Percentiles rank a stretch among this genome's conserved stretches.
Conservation (phyloP, 92 coral and sea anemone species). For the Epizoanthus rinbou region DNA sequence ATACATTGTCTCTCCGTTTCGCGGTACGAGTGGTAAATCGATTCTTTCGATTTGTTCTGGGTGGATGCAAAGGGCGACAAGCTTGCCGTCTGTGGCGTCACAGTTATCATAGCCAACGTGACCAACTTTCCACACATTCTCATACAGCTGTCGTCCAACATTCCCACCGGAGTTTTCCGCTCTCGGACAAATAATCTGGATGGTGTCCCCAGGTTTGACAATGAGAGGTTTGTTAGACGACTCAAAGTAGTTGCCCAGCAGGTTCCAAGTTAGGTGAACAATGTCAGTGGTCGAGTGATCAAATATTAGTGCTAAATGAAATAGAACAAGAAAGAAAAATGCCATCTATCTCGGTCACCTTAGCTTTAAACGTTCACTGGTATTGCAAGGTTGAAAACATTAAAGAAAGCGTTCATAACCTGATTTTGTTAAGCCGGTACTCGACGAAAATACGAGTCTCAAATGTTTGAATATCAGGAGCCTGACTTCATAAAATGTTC, state of each 20-base stretch:
- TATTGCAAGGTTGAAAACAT: too few relatives aligned
- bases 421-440: too few relatives aligned
- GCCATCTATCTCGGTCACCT: neutral
- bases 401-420: too few relatives aligned
- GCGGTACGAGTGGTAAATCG: constrained; percentile 13
- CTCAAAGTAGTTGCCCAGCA: neutral
- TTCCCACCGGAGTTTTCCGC: neutral
- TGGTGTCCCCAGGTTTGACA: constrained; percentile 8
- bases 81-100: constrained; percentile 5
- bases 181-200: constrained; percentile 9
- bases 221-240: neutral
- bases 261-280: constrained; percentile 12
- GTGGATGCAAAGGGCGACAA: neutral
- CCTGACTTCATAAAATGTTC: too few relatives aligned
- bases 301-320: neutral
- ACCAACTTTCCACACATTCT: constrained; percentile 4
- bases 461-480: too few relatives aligned
- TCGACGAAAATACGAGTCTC: too few relatives aligned
- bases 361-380: too few relatives aligned
- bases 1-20: neutral
- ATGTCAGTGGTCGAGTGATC: constrained; percentile 3
- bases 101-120: neutral
- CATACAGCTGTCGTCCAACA: neutral
- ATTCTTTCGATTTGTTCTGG: constrained; percentile 11
- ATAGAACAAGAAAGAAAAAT: neutral